These are phyloP conservation scores for Gastracanthus pulcherrimus DNA, from an alignment of 2,888 invertebrate genomes.

Conservation along the genomic window DNA sequence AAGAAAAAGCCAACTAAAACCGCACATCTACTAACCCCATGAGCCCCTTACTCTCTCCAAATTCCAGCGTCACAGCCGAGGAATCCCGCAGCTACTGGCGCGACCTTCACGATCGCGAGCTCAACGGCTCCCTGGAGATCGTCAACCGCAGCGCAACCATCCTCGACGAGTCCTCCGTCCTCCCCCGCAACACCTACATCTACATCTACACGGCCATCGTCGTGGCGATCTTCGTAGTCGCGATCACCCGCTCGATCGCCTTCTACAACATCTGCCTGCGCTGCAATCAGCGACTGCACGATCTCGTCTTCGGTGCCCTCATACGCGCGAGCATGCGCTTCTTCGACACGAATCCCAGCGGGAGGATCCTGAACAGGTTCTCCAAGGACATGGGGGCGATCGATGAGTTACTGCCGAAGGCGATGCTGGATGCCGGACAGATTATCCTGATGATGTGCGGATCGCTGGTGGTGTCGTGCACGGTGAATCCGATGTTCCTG, in stretches of 20 bases:
- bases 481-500: constrained; percentile 82
- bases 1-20: too few species aligned
- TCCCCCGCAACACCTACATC: constrained; percentile 75
- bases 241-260: constrained; percentile 77
- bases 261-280: constrained; percentile 78
- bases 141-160: not conserved
- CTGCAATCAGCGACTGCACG: constrained; percentile 80
- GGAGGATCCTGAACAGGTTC: constrained; percentile 89
- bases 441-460: constrained; percentile 78
- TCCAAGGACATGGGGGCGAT: constrained; percentile 91
- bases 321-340: constrained; percentile 83
- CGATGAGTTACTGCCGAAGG: constrained; percentile 86
- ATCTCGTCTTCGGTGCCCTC: constrained; percentile 79
- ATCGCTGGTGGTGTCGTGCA: constrained; percentile 82
- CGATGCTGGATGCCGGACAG: constrained; percentile 81
- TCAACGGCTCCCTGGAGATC: not conserved
- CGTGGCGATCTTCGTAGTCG: constrained; percentile 70
- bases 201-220: constrained; percentile 83
- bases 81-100: constrained; percentile 46
- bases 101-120: not conserved
- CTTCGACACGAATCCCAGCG: constrained; percentile 91
- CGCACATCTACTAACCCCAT: too few species aligned
- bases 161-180: constrained; percentile 27
- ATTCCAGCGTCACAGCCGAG: constrained; percentile 48
- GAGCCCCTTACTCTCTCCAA: too few species aligned